Percentiles rank a stretch among this genome's conserved stretches.
Evolutionary conservation across 2,888 invertebrate species (phyloP).

Genomic region (Camponotus fellah): DNA sequence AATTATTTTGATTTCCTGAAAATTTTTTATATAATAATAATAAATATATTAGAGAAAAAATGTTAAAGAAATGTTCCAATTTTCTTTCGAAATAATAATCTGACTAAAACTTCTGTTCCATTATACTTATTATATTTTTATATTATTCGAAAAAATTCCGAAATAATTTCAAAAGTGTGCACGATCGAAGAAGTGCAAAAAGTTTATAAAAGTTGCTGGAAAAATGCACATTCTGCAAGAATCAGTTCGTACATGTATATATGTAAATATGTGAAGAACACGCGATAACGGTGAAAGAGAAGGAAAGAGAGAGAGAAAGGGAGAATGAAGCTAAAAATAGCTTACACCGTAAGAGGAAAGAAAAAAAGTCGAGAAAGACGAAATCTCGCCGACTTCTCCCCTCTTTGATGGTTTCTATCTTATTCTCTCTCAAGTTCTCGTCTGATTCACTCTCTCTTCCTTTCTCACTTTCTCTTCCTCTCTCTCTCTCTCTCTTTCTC

Average conservation of each 20-base stretch:
- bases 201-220: neutral
- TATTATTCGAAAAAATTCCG: neutral
- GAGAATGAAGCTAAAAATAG: constrained; percentile 68
- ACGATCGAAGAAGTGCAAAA: neutral
- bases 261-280: constrained; percentile 44
- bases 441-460: constrained; percentile 62
- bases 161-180: constrained; percentile 12
- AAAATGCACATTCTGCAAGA: constrained; percentile 38
- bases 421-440: constrained; percentile 58
- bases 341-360: constrained; percentile 57
- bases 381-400: constrained; percentile 67
- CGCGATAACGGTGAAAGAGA: constrained; percentile 14
- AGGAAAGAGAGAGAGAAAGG: constrained; percentile 11
- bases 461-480: constrained; percentile 42
- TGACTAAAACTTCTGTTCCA: neutral
- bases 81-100: neutral
- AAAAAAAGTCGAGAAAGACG: constrained; percentile 58
- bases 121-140: neutral
- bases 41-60: neutral
- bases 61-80: neutral
- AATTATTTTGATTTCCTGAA: neutral
- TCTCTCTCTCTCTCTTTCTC: constrained; percentile 63
- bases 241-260: constrained; percentile 41
- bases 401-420: constrained; percentile 24
- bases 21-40: neutral